These are phyloP conservation scores for Chelon auratus DNA, from an alignment of 2,797 vertebrate species.

Conservation along the genomic window DNA sequence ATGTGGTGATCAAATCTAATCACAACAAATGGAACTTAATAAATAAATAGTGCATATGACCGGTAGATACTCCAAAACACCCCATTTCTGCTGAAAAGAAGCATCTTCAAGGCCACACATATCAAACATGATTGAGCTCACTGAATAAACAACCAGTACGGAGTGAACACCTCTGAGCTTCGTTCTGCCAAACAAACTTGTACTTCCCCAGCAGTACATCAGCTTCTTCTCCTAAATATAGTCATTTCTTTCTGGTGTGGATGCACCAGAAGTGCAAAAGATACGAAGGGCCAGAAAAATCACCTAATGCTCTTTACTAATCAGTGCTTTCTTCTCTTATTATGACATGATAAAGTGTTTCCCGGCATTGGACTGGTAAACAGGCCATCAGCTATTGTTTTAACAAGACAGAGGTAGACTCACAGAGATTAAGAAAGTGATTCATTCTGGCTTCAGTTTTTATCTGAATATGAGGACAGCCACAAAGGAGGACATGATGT, in stretches of 20 bases:
- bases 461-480: not conserved
- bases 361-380: slow-evolving; percentile 7
- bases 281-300: slow-evolving; percentile 8
- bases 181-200: slow-evolving; percentile 17
- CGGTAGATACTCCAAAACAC: slow-evolving; percentile 7
- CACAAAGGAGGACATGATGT: too few species aligned
- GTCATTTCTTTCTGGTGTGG: not conserved
- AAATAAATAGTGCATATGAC: not conserved
- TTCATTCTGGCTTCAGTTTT: not conserved
- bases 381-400: slow-evolving; percentile 16
- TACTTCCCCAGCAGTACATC: not conserved
- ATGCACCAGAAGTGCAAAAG: not conserved
- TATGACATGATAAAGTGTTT: slow-evolving; percentile 12
- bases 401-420: slow-evolving; percentile 20
- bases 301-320: not conserved
- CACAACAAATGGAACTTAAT: not conserved
- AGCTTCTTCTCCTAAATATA: slow-evolving; percentile 9
- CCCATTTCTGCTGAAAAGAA: slow-evolving; percentile 15
- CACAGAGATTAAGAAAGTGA: slow-evolving; percentile 14
- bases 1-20: not conserved
- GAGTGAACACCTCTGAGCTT: slow-evolving; percentile 11
- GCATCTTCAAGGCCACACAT: slow-evolving; percentile 37
- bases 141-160: slow-evolving; percentile 26
- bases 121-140: slow-evolving; percentile 30
- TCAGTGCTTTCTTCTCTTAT: slow-evolving; percentile 18